Evolutionary conservation across 2,888 invertebrate genomes (phyloP), one percentile per base, ranked within the genome.

Genomic region (Drosophila fulvimacula): DNA sequence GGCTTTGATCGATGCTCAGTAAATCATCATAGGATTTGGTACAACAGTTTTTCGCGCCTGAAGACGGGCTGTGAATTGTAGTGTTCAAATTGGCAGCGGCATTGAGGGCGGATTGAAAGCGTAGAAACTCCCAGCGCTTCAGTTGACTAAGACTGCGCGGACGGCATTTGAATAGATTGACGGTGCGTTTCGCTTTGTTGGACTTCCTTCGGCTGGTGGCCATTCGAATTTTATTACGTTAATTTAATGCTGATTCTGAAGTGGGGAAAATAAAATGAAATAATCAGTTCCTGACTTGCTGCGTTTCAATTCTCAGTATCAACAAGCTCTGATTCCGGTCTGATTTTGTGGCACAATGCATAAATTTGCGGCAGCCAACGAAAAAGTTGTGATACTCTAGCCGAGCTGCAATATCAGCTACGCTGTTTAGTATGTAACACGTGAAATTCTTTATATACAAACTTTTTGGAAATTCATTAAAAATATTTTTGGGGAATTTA

Each of bases 221-320:
- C 67, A 67, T 67, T 9, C 3, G 38, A 52, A 19, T 52, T 68
- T 42, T 9, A 15, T 15, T 27, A 51, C 24, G 17, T 67, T 58
- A 24, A 38, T 44, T 58, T 44, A 68, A 17, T 38, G 49, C 24
- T 69, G 67, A 51, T 24, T 69, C 38, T 36, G 10, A 58, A 69
- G 41, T 62, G 46, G 15, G 15, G n/a, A 17, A 55, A 52, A 49
- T 59, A 44, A 36, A 72, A 44, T 34, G 32, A 52, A 32, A 55
- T 42, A 32, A 51, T 68, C 24, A 38, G 17, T 27, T 21, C 41
- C 21, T 30, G 42, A 58, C 58, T 39, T 55, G 61, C 72, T 58
- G 11, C 48, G 73, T 68, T 68, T 78, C 59, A 73, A 63, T 73
- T 57, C n/a, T 55, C 52, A 68, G 38, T 59, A 63, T 68, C 62